These are phyloP conservation scores for Astyanax mexicanus DNA, from an alignment of 2,797 vertebrate genomes.

Conservation along the genomic window DNA sequence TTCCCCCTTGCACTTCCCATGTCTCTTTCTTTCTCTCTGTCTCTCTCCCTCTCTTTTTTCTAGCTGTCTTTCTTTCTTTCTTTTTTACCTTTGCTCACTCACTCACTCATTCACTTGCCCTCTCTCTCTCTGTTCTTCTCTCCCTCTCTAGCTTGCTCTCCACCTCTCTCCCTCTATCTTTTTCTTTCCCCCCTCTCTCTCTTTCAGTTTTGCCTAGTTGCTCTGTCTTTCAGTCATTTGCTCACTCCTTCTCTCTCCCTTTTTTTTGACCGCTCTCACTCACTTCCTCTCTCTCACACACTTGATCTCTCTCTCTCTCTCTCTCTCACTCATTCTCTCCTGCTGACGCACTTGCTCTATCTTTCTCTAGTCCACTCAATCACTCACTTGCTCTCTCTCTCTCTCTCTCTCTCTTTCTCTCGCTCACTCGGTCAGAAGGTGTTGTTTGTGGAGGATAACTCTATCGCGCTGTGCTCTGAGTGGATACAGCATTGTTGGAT, in stretches of 20 bases:
- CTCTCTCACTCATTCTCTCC: too few relatives aligned
- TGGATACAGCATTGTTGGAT: conserved; percentile 49
- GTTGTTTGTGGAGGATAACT: conserved; percentile 34
- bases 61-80: not conserved
- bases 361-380: too few relatives aligned
- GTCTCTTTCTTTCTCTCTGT: not conserved
- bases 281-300: too few relatives aligned
- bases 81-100: not conserved
- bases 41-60: not conserved
- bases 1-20: too few relatives aligned
- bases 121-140: not conserved
- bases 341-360: too few relatives aligned
- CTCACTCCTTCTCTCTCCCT: too few relatives aligned
- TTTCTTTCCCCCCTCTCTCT: not conserved
- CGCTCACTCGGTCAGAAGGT: conserved; percentile 10
- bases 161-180: not conserved
- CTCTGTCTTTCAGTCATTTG: too few relatives aligned
- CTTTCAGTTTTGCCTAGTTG: too few relatives aligned
- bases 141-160: not conserved
- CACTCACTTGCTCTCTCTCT: too few relatives aligned
- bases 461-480: conserved; percentile 44
- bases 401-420: not conserved
- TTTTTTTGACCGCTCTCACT: too few relatives aligned
- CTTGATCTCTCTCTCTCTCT: too few relatives aligned
- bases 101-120: not conserved